Conservation (phyloP, 2,113 vertebrate species). For the Talpa occidentalis region DNA sequence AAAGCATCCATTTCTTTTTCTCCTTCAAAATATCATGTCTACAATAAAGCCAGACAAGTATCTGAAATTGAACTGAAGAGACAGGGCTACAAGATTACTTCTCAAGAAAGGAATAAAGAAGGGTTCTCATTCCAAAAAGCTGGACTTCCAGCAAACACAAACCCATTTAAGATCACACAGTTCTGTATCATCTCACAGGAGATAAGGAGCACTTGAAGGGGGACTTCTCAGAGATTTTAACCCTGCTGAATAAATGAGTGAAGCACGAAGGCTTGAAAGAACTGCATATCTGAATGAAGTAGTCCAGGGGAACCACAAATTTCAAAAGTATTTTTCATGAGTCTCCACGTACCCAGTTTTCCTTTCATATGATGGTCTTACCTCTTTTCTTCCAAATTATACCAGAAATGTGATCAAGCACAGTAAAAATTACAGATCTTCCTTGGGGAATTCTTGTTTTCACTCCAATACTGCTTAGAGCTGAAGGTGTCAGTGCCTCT, state of each 20-base stretch:
- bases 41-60: slow-evolving; percentile 23
- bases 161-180: neutral
- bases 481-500: neutral
- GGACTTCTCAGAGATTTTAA: neutral
- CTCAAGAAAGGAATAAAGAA: neutral
- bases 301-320: neutral
- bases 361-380: neutral
- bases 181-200: neutral
- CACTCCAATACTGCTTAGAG: neutral
- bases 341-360: neutral
- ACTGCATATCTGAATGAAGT: neutral
- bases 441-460: neutral
- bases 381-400: slow-evolving; percentile 12
- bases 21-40: neutral
- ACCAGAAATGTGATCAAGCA: neutral
- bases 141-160: neutral
- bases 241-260: neutral
- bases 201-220: neutral
- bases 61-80: slow-evolving; percentile 45
- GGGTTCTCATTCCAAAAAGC: neutral
- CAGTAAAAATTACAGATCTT: neutral
- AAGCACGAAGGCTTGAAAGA: neutral
- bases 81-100: neutral
- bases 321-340: neutral
- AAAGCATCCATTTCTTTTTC: neutral